Evolutionary conservation across 1,140 invertebrate genomes (phyloP).

Genomic region (Delia radicum): DNA sequence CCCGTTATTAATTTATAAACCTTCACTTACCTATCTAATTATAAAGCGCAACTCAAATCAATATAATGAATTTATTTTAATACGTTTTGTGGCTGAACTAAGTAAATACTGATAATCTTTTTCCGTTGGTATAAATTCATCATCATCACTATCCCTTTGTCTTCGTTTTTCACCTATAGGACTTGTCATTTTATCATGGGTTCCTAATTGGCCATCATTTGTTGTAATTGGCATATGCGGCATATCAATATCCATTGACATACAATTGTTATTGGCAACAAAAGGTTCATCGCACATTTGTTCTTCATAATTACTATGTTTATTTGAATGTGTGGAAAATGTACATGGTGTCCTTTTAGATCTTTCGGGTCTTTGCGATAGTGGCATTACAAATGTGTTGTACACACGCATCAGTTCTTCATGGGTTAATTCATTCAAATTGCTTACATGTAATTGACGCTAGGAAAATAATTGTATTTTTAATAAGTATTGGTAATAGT

Average conservation of each 20-base stretch:
- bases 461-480: neutral
- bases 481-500: neutral
- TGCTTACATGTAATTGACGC: slow-evolving; percentile 16
- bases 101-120: neutral
- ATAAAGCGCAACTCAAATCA: neutral
- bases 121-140: neutral
- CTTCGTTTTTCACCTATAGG: neutral
- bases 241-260: slow-evolving; percentile 17
- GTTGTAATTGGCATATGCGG: neutral
- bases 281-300: neutral
- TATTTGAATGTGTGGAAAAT: neutral
- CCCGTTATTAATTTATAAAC: too few species aligned
- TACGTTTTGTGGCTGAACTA: neutral
- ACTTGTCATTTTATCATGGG: neutral
- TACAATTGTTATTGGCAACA: neutral
- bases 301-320: neutral
- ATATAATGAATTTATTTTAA: neutral
- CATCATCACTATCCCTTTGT: neutral
- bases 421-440: slow-evolving; percentile 3
- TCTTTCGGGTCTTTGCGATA: slow-evolving; percentile 14
- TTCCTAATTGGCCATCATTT: neutral
- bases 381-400: slow-evolving; percentile 22
- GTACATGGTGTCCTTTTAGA: neutral
- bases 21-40: neutral
- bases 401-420: slow-evolving; percentile 22